Conservation (phyloP, 2,797 vertebrate genomes). For the Pachyuromys duprasi region DNA sequence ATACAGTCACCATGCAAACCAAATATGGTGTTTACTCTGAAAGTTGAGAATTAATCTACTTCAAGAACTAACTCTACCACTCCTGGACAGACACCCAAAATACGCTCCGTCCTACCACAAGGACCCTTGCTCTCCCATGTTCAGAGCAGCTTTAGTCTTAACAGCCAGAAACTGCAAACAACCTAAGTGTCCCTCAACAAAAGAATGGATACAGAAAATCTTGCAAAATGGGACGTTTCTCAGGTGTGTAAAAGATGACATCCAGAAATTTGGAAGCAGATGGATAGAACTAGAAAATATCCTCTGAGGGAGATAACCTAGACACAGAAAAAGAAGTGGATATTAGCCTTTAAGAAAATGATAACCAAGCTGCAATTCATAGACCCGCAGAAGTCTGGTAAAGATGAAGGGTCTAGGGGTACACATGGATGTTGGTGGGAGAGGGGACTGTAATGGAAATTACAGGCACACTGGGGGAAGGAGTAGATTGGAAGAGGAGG, state of each 20-base stretch:
- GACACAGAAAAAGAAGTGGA: not conserved
- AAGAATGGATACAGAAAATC: not conserved
- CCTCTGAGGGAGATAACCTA: too few relatives aligned
- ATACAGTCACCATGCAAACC: not conserved
- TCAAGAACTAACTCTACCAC: not conserved
- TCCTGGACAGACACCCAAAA: not conserved
- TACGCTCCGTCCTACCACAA: not conserved
- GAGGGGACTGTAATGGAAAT: too few relatives aligned
- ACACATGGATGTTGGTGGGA: too few relatives aligned
- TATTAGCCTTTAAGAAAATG: not conserved
- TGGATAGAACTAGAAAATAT: not conserved
- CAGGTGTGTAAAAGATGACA: not conserved
- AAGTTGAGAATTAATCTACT: not conserved
- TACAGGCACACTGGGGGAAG: too few relatives aligned
- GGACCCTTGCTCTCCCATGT: not conserved
- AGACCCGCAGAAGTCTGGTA: not conserved
- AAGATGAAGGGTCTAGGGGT: not conserved
- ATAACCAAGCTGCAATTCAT: not conserved
- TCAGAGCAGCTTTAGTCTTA: not conserved
- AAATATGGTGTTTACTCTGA: not conserved
- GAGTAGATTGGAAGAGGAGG: too few relatives aligned
- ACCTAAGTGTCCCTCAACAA: not conserved
- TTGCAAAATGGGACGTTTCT: too few relatives aligned
- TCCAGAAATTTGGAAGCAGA: not conserved
- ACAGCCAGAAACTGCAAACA: not conserved